Percentiles rank a stretch among this genome's conserved stretches.
These are phyloP conservation scores for Syngnathus typhle DNA, from an alignment of 2,113 vertebrate species.

Conservation along the genomic window DNA sequence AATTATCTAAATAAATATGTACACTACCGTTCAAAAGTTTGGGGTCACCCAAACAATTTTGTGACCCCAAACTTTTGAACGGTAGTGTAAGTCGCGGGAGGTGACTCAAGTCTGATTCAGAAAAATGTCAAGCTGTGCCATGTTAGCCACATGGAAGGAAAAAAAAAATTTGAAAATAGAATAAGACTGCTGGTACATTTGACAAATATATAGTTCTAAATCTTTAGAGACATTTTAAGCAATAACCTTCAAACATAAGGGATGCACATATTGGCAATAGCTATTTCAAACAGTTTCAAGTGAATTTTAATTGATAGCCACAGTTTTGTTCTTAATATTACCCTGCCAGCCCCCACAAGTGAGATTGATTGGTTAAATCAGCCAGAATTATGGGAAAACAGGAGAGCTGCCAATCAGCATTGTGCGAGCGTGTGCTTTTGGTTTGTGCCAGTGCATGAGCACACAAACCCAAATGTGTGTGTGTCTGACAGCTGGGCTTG, in stretches of 20 bases:
- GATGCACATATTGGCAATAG: slow-evolving; percentile 5
- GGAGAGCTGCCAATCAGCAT: slow-evolving; percentile 68
- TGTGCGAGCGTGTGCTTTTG: slow-evolving; percentile 33
- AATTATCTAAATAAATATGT: no score
- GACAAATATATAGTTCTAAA: neutral
- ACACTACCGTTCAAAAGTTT: no score
- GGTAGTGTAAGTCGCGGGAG: no score
- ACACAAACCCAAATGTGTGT: slow-evolving; percentile 35
- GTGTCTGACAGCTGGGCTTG: slow-evolving; percentile 69
- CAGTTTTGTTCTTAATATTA: slow-evolving; percentile 23
- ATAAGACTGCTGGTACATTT: neutral
- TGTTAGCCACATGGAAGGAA: neutral
- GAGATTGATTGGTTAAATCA: slow-evolving; percentile 71
- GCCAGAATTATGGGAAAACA: slow-evolving; percentile 63
- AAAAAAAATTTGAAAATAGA: neutral
- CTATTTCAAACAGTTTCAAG: slow-evolving; percentile 68
- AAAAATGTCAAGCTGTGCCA: neutral
- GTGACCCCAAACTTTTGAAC: no score
- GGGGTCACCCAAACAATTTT: no score
- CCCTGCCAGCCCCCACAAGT: slow-evolving; percentile 32
- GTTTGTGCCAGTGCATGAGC: slow-evolving; percentile 38
- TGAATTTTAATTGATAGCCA: slow-evolving; percentile 63
- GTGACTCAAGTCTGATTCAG: neutral
- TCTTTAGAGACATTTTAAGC: neutral
- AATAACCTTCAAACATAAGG: slow-evolving; percentile 26